Conservation (phyloP, 2,888 invertebrate species). For the Leucophora obtusa region DNA sequence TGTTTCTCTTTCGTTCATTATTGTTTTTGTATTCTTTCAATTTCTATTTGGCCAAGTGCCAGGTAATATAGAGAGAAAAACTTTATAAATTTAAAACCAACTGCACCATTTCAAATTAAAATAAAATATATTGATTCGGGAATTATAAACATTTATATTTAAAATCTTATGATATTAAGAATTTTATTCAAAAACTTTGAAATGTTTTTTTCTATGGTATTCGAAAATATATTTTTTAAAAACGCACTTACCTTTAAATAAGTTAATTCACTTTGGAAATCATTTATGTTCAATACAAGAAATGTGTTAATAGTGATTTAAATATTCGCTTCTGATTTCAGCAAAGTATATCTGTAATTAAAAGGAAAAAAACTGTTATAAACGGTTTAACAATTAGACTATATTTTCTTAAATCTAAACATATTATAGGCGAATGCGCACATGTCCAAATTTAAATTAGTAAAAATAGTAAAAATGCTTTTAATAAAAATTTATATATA, state of each 20-base stretch:
- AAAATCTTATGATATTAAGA: background rate
- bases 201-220: background rate
- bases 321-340: conserved; percentile 32
- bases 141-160: conserved; percentile 9
- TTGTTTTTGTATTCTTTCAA: conserved; percentile 45
- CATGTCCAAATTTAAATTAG: no score
- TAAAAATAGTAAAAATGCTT: no score
- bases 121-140: conserved; percentile 19
- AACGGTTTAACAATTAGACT: background rate
- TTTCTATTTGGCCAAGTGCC: conserved; percentile 62
- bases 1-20: conserved; percentile 28
- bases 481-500: no score
- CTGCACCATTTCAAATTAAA: conserved; percentile 24
- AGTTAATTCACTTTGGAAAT: conserved; percentile 47
- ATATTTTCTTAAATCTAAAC: no score
- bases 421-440: no score
- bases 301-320: conserved; percentile 31
- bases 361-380: conserved; percentile 30
- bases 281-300: conserved; percentile 42
- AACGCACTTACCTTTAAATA: conserved; percentile 53
- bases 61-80: conserved; percentile 23
- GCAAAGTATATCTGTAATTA: conserved; percentile 53
- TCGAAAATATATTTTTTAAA: no score
- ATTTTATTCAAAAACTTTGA: background rate
- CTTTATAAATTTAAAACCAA: conserved; percentile 31